Conservation (phyloP, 1,140 invertebrate genomes). For the Drosophila suzukii region DNA sequence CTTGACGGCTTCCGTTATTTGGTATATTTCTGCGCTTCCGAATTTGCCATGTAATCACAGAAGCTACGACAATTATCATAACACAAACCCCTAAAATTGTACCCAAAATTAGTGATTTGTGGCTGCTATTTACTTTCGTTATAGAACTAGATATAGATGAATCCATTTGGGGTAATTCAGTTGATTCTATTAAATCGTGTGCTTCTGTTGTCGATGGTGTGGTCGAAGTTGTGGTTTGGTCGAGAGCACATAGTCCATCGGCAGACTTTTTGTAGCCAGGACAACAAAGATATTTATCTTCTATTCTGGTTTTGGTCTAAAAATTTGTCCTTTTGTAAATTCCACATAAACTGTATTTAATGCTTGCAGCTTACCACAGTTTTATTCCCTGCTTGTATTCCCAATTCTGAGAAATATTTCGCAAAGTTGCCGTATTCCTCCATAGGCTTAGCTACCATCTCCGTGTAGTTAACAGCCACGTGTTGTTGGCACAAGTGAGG, state of each 20-base stretch:
- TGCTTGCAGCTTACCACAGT: conserved; percentile 7
- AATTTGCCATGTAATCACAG: not conserved
- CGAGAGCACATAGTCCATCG: conserved; percentile 6
- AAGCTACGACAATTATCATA: not conserved
- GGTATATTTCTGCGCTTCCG: not conserved
- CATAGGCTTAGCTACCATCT: not conserved
- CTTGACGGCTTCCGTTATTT: not conserved
- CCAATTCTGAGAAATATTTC: not conserved
- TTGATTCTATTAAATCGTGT: not conserved
- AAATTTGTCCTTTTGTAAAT: not conserved
- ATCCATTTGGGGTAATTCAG: not conserved
- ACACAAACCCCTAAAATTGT: not conserved
- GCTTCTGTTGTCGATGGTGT: conserved; percentile 2
- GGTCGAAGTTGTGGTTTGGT: not conserved
- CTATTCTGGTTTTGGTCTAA: conserved; percentile 37
- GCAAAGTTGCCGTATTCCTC: conserved; percentile 1
- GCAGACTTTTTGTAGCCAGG: conserved; percentile 19
- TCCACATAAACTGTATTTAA: not conserved
- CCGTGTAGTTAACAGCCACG: not conserved
- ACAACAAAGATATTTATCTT: conserved; percentile 33
- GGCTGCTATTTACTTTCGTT: not conserved
- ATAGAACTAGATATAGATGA: not conserved
- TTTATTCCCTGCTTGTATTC: conserved; percentile 5
- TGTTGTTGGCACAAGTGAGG: conserved; percentile 7
- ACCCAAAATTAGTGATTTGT: too few relatives aligned